phyloP scores from a whole-genome alignment of 2,888 invertebrate species.

The Epirrhoe tristata region DNA sequence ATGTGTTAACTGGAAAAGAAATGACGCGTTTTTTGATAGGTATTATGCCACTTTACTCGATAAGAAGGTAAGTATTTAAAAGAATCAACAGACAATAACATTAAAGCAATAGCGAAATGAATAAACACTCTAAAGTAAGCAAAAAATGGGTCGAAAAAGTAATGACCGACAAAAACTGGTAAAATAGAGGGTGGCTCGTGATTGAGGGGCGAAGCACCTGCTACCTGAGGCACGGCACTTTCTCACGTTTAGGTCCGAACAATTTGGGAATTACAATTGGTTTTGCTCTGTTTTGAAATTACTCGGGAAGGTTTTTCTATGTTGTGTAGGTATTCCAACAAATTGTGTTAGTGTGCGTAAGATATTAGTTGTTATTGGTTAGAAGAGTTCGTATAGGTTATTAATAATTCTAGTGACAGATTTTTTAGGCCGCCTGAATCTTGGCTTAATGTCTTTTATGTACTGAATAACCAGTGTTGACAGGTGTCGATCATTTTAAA shows the following conservation, averaged over 20 bases:
- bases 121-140: conserved; percentile 23
- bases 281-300: conserved; percentile 2
- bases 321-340: neutral
- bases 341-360: neutral
- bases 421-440: too few species aligned
- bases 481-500: conserved; percentile 15
- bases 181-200: conserved; percentile 49
- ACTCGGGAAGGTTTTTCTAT: neutral
- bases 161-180: conserved; percentile 46
- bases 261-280: conserved; percentile 6
- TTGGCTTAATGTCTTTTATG: too few species aligned
- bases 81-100: neutral
- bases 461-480: too few species aligned
- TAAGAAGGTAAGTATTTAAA: neutral
- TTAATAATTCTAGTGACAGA: too few species aligned
- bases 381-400: too few species aligned
- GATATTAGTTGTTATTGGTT: too few species aligned
- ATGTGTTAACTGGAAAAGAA: too few species aligned
- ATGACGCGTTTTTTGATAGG: too few species aligned
- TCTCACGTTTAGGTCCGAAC: conserved; percentile 20
- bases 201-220: conserved; percentile 59
- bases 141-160: conserved; percentile 44
- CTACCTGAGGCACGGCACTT: conserved; percentile 56
- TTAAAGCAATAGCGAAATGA: conserved; percentile 21
- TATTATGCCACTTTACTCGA: neutral